Conservation (phyloP, 2,797 vertebrate species). For the Periparus ater region DNA sequence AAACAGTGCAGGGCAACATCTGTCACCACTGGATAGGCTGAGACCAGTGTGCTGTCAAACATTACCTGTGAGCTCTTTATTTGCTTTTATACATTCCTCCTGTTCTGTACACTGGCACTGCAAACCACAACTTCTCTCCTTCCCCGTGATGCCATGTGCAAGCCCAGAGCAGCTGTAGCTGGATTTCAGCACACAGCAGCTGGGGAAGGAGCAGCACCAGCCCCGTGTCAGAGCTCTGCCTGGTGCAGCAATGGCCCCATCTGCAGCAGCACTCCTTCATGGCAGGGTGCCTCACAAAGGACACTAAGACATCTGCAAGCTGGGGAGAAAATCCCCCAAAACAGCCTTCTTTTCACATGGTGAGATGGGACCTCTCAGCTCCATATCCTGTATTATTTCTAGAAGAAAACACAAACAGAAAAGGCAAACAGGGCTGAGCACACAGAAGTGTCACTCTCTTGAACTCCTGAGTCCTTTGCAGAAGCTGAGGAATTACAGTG, state of each 20-base stretch:
- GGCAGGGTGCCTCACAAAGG: background rate
- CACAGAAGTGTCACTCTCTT: background rate
- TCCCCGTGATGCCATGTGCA: background rate
- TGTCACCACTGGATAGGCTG: background rate
- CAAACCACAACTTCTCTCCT: background rate
- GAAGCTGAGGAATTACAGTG: background rate
- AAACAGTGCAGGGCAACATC: background rate
- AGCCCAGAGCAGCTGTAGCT: background rate
- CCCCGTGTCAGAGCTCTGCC: background rate
- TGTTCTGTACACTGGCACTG: background rate
- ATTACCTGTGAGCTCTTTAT: background rate
- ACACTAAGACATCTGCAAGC: background rate
- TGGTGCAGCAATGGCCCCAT: background rate
- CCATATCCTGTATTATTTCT: background rate
- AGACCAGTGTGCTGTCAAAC: background rate
- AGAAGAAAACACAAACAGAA: background rate
- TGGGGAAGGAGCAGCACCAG: background rate
- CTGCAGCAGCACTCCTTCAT: too few relatives aligned
- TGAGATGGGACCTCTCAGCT: background rate
- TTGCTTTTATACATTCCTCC: background rate
- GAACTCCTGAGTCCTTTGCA: background rate
- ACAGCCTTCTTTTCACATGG: background rate
- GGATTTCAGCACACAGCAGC: background rate
- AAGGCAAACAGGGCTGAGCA: background rate
- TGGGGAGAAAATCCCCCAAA: background rate